These are phyloP conservation scores for Venustoraphidia nigricollis DNA, from an alignment of 2,888 invertebrate species.

Conservation along the genomic window DNA sequence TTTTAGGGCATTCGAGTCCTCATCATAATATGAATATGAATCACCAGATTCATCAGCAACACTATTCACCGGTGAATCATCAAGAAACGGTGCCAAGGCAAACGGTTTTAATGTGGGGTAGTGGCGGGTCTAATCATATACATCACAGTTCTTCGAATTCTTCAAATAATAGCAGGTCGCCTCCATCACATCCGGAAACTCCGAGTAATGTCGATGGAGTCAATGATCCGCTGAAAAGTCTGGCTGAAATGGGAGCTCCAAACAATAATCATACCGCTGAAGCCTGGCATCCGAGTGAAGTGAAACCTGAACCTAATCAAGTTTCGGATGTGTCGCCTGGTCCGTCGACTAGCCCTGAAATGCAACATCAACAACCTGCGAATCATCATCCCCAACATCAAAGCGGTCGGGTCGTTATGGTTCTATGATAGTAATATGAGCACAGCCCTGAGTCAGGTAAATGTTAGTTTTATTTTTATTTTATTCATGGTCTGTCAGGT, in stretches of 20 bases:
- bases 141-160: slow-evolving; percentile 15
- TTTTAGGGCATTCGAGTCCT: slow-evolving; percentile 15
- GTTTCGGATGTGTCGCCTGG: slow-evolving; percentile 13
- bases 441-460: slow-evolving; percentile 3
- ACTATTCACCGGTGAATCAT: slow-evolving; percentile 15
- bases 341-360: slow-evolving; percentile 23
- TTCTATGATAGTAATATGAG: slow-evolving; percentile 25
- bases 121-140: slow-evolving; percentile 21
- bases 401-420: slow-evolving; percentile 29
- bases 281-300: slow-evolving; percentile 13
- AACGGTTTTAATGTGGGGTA: slow-evolving; percentile 89
- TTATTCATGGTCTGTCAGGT: too few species aligned
- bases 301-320: slow-evolving; percentile 19
- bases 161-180: slow-evolving; percentile 12
- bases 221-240: slow-evolving; percentile 22
- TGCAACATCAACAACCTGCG: slow-evolving; percentile 20
- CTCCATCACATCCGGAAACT: slow-evolving; percentile 18
- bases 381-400: slow-evolving; percentile 25
- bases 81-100: slow-evolving; percentile 55
- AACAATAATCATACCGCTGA: neutral
- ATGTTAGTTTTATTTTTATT: too few species aligned
- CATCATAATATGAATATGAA: slow-evolving; percentile 13
- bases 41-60: slow-evolving; percentile 13
- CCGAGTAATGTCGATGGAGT: slow-evolving; percentile 18
- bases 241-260: slow-evolving; percentile 23